Percentiles rank a stretch among this genome's conserved stretches.
Evolutionary conservation across 2,797 vertebrate species (phyloP).

Genomic region (Bovichtus variegatus): DNA sequence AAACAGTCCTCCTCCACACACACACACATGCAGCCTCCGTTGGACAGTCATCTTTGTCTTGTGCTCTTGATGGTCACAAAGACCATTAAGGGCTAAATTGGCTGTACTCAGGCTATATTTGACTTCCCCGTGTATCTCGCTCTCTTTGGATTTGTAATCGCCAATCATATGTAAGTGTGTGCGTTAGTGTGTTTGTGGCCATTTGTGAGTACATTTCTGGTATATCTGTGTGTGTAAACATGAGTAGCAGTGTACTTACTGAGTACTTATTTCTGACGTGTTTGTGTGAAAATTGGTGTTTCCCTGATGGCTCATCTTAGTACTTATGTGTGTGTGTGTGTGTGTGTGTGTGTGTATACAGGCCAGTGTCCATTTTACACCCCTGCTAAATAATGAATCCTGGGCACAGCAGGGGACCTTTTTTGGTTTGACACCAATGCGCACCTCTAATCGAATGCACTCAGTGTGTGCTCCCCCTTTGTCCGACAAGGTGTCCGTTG

Average conservation of each 20-base stretch:
- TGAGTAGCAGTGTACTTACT: slow-evolving; percentile 40
- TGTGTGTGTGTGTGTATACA: slow-evolving; percentile 35
- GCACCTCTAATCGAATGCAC: slow-evolving; percentile 70
- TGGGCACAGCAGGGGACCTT: slow-evolving; percentile 60
- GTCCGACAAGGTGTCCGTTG: slow-evolving; percentile 62
- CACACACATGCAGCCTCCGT: slow-evolving; percentile 37
- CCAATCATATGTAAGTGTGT: slow-evolving; percentile 61
- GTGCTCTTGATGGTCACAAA: slow-evolving; percentile 76
- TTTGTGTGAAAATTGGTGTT: slow-evolving; percentile 47
- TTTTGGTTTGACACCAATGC: slow-evolving; percentile 67
- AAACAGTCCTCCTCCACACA: slow-evolving; percentile 72
- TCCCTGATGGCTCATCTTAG: slow-evolving; percentile 50
- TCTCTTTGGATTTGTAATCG: slow-evolving; percentile 71
- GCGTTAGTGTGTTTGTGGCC: slow-evolving; percentile 27
- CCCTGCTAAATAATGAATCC: slow-evolving; percentile 68
- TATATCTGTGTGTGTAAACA: slow-evolving; percentile 44
- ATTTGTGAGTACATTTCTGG: slow-evolving; percentile 43
- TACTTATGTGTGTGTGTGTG: slow-evolving; percentile 7
- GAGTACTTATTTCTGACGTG: slow-evolving; percentile 33
- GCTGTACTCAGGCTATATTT: slow-evolving; percentile 82
- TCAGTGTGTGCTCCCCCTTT: slow-evolving; percentile 64
- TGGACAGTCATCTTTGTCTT: slow-evolving; percentile 74
- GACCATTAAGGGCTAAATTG: slow-evolving; percentile 84
- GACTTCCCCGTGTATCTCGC: slow-evolving; percentile 62
- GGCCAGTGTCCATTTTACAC: slow-evolving; percentile 68